Conservation (phyloP, 1,140 invertebrate species). For the Marisa cornuarietis region DNA sequence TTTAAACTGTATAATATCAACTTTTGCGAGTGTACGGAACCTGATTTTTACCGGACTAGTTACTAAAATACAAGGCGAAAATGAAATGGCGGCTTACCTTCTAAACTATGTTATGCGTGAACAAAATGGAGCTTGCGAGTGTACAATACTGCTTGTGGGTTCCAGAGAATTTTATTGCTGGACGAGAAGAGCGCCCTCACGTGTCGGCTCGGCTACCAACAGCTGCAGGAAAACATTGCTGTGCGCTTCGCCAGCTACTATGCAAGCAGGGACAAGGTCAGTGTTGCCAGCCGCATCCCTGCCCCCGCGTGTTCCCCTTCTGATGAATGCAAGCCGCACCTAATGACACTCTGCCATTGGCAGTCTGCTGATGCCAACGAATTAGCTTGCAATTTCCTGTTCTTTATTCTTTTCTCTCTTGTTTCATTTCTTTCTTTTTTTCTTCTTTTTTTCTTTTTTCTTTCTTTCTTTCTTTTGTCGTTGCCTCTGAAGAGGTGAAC, state of each 20-base stretch:
- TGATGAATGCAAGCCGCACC: neutral
- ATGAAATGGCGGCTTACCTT: no score
- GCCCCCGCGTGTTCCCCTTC: neutral
- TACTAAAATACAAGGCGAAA: no score
- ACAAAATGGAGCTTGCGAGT: no score
- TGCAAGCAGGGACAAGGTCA: slow-evolving; percentile 34
- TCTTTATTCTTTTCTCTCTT: neutral
- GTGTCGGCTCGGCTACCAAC: slow-evolving; percentile 18
- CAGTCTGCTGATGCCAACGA: neutral
- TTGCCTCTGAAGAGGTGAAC: neutral
- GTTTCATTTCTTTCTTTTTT: neutral
- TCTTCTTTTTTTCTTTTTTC: neutral
- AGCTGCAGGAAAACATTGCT: slow-evolving; percentile 29
- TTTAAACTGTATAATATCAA: no score
- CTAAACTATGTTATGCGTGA: no score
- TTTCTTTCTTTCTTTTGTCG: neutral
- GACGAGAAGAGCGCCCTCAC: slow-evolving; percentile 49
- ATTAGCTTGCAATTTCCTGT: no score
- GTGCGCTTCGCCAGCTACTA: slow-evolving; percentile 35
- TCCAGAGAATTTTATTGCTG: slow-evolving; percentile 56
- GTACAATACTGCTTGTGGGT: neutral
- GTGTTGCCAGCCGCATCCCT: neutral
- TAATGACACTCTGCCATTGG: neutral
- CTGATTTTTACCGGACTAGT: no score
- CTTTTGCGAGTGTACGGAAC: no score